These are phyloP conservation scores for Meteorus cinctellus DNA, from an alignment of 2,888 invertebrate species.

Conservation along the genomic window DNA sequence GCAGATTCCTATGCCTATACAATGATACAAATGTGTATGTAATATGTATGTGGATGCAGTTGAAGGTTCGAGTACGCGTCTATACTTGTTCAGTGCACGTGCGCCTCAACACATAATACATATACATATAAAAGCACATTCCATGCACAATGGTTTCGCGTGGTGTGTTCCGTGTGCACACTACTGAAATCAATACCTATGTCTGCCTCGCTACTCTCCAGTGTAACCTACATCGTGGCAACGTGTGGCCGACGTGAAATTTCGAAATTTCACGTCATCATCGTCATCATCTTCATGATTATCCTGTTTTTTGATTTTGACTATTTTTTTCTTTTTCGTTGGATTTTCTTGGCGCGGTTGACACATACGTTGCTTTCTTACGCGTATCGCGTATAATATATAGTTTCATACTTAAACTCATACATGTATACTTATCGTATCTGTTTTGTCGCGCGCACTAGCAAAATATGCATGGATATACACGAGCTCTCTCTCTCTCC, in stretches of 20 bases:
- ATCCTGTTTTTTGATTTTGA: not conserved
- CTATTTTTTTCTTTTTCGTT: not conserved
- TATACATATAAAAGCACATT: slow-evolving; percentile 62
- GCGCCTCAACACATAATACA: slow-evolving; percentile 56
- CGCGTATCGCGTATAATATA: not conserved
- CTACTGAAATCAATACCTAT: slow-evolving; percentile 71
- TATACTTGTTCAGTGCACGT: slow-evolving; percentile 45
- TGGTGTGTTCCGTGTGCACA: slow-evolving; percentile 57
- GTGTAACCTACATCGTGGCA: slow-evolving; percentile 68
- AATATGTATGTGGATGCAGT: slow-evolving; percentile 7
- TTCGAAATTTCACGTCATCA: slow-evolving; percentile 10
- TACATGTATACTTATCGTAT: not conserved
- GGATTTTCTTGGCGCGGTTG: not conserved
- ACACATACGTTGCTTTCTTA: not conserved
- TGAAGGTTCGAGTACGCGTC: slow-evolving; percentile 44
- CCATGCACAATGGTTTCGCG: slow-evolving; percentile 61
- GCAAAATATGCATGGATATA: not conserved
- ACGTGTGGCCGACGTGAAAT: slow-evolving; percentile 55
- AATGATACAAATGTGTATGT: not conserved
- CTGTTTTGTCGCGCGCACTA: not conserved
- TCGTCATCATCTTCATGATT: not conserved
- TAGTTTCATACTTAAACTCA: not conserved
- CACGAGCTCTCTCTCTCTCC: slow-evolving; percentile 1
- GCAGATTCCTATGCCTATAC: not conserved
- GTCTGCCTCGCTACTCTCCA: slow-evolving; percentile 62